Evolutionary conservation across 1,140 invertebrate species (phyloP).

Genomic region (Maniola jurtina): DNA sequence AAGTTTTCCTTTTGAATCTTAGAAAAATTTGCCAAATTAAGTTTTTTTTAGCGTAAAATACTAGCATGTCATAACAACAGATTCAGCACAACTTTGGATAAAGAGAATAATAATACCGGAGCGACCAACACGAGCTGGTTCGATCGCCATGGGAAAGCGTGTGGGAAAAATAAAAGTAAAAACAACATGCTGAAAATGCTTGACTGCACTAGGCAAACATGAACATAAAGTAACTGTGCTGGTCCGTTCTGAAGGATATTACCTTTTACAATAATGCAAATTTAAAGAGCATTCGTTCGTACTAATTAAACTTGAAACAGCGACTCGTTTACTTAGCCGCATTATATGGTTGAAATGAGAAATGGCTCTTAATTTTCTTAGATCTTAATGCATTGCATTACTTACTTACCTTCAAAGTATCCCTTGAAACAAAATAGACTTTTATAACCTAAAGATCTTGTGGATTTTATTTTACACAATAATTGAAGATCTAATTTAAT

Average conservation of each 20-base stretch:
- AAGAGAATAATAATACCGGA: too few relatives aligned
- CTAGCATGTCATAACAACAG: too few relatives aligned
- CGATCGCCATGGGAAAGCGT: not conserved
- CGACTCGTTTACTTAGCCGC: slow-evolving; percentile 35
- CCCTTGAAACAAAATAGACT: too few relatives aligned
- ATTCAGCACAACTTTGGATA: not conserved
- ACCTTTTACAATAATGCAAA: slow-evolving; percentile 42
- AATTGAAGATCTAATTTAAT: too few relatives aligned
- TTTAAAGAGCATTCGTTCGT: slow-evolving; percentile 42
- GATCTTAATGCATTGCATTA: too few relatives aligned
- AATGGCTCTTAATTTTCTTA: not conserved
- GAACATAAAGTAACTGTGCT: slow-evolving; percentile 42
- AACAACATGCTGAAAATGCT: slow-evolving; percentile 24
- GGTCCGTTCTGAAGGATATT: slow-evolving; percentile 35
- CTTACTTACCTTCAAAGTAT: too few relatives aligned
- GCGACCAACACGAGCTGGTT: too few relatives aligned
- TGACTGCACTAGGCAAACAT: slow-evolving; percentile 24
- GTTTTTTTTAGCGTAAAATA: too few relatives aligned
- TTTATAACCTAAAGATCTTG: too few relatives aligned
- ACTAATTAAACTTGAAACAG: slow-evolving; percentile 45
- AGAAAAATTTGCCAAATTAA: too few relatives aligned
- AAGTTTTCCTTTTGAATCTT: too few relatives aligned
- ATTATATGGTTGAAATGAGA: slow-evolving; percentile 25
- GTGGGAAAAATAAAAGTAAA: slow-evolving; percentile 18
- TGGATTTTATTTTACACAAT: too few relatives aligned